Conservation (phyloP, 2,797 vertebrate genomes). For the Myotis daubentonii region DNA sequence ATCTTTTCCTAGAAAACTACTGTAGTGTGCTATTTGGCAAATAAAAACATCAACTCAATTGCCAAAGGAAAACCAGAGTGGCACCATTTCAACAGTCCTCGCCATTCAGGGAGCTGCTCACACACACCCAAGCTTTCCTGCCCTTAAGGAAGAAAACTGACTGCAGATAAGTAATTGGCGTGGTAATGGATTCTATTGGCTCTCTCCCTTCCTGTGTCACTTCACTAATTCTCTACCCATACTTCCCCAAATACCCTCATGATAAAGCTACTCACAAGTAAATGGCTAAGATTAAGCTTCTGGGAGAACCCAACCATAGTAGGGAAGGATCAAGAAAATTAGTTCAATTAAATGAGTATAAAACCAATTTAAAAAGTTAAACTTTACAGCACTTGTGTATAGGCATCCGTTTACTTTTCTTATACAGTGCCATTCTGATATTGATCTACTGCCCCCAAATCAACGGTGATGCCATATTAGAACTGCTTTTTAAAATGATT, state of each 20-base stretch:
- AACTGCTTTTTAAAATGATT: background rate
- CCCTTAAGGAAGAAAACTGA: background rate
- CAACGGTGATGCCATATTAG: background rate
- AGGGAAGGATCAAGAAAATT: slow-evolving; percentile 12
- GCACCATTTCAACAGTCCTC: fast-evolving
- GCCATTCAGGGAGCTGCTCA: background rate
- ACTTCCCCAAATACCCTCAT: slow-evolving; percentile 27
- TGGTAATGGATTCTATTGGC: background rate
- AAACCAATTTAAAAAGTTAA: slow-evolving; percentile 30
- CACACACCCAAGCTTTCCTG: too few species aligned
- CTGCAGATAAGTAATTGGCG: background rate
- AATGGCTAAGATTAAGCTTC: background rate
- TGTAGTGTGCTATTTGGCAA: background rate
- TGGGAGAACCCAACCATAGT: background rate
- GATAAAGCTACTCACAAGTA: background rate
- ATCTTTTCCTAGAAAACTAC: background rate
- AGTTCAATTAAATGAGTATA: slow-evolving; percentile 35
- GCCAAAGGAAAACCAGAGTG: background rate
- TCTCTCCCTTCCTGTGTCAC: background rate
- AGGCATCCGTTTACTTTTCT: background rate
- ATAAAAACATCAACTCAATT: fast-evolving
- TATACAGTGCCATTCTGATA: background rate
- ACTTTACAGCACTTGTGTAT: background rate
- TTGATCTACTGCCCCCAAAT: background rate
- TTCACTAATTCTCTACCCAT: background rate